Base-by-base conservation (phyloP, 2,113 vertebrate species). In the Gasterosteus nipponicus region DNA sequence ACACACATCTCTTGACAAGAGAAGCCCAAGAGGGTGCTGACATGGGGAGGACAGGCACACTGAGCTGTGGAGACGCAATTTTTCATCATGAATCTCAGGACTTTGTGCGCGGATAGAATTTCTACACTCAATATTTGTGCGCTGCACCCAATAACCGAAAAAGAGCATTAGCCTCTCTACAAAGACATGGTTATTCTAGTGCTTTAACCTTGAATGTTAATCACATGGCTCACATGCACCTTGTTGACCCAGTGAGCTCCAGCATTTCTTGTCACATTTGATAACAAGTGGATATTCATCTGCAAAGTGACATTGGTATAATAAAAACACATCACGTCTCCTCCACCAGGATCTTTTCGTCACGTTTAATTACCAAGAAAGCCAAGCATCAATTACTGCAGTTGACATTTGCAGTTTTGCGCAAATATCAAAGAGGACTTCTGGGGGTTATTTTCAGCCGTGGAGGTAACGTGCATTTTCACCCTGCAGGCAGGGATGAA, bases 401-500 rank as follows among this genome's bases (percentile, higher is more conserved):
- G 60, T 44, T 89, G 90, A 82, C 85, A 82, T 90, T 85, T 89
- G 74, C 51, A 82, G 87, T 89, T 87, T 81, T 78, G 65, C 29
- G 42, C 61, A 87, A 89, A 90, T 89, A 89, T 91, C 82, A 89
- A 84, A 83, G 57, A 73, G 76, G 77, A 85, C 80, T 89, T 86
- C 82, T 61, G 82, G 78, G 82, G 82, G 78, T 89, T 86, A 83
- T 89, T 90, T 90, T 91, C 76, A 79, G 87, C 75, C 62, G 71
- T 81, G 81, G 73, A 89, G 86, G 89, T 86, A 91, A 82, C 80
- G 54, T 90, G 69, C 59, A 82, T 91, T 89, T 91, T 91, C 83
- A 74, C 89, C 86, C 90, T 72, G 57, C 80, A 91, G 89, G 91
- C 86, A 87, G 80, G 69, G 80, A 90, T 91, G 89, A 89, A 93